A percentile compares a stretch with the other conserved stretches of the same genome.
These are phyloP conservation scores for Oncorhynchus mykiss DNA, from an alignment of 2,113 vertebrate genomes.

Conservation along the genomic window DNA sequence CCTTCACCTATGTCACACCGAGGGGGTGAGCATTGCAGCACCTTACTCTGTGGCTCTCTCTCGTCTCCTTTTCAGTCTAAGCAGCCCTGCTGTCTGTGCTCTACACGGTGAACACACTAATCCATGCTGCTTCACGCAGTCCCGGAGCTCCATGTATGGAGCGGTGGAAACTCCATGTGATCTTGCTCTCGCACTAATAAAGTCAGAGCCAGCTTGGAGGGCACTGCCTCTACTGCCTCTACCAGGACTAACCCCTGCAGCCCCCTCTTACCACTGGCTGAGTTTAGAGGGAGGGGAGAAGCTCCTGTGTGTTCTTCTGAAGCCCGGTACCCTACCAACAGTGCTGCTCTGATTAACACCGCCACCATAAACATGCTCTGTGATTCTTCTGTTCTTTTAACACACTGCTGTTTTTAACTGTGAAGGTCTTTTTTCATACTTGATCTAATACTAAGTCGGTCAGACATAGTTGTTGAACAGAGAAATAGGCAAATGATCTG, in stretches of 20 bases:
- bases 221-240: conserved; percentile 13
- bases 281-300: background rate
- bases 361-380: no score
- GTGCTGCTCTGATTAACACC: background rate
- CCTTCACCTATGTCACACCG: background rate
- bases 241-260: background rate
- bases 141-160: conserved; percentile 71
- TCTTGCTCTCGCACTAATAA: conserved; percentile 33
- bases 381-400: no score
- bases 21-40: no score
- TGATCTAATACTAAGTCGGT: no score
- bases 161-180: conserved; percentile 79
- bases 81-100: conserved; percentile 3
- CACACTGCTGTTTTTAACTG: no score
- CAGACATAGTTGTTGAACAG: no score
- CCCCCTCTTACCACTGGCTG: background rate
- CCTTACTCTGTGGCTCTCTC: conserved; percentile 2
- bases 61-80: conserved; percentile 2
- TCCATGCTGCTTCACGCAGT: conserved; percentile 55
- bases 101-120: conserved; percentile 16
- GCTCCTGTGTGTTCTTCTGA: no score
- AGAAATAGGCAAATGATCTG: no score
- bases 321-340: background rate
- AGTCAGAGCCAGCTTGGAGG: conserved; percentile 72
- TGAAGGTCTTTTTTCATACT: no score